Conservation (phyloP, 2,888 invertebrate species). For the Drosophila kokeensis region DNA sequence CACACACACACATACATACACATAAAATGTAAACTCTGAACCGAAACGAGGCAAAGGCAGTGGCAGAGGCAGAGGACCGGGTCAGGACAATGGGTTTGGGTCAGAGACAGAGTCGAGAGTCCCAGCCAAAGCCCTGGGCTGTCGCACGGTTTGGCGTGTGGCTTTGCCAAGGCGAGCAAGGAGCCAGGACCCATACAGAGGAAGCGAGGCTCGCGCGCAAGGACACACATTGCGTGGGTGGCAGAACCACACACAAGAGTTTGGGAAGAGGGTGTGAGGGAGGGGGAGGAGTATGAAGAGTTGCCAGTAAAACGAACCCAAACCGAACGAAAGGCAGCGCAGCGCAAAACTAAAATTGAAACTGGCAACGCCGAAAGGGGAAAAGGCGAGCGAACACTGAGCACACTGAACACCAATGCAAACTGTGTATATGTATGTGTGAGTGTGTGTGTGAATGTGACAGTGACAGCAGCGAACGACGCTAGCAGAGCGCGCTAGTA, state of each 20-base stretch:
- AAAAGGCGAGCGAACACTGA: slow-evolving; percentile 30
- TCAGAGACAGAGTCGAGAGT: slow-evolving; percentile 39
- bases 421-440: slow-evolving; percentile 1
- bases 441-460: slow-evolving; percentile 28
- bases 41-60: slow-evolving; percentile 53
- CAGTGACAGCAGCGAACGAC: slow-evolving; percentile 56
- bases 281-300: slow-evolving; percentile 15
- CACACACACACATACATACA: slow-evolving; percentile 19
- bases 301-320: slow-evolving; percentile 63
- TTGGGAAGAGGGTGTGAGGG: neutral
- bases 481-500: slow-evolving; percentile 56
- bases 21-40: slow-evolving; percentile 53
- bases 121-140: slow-evolving; percentile 58
- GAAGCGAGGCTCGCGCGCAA: slow-evolving; percentile 70
- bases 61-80: slow-evolving; percentile 8
- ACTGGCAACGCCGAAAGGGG: slow-evolving; percentile 67
- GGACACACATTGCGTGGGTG: slow-evolving; percentile 72
- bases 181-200: slow-evolving; percentile 31
- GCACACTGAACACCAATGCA: slow-evolving; percentile 4
- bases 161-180: slow-evolving; percentile 29
- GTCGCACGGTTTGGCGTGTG: slow-evolving; percentile 55
- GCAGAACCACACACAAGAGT: slow-evolving; percentile 20
- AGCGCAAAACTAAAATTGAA: slow-evolving; percentile 73
- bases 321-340: slow-evolving; percentile 56
- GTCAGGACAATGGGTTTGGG: slow-evolving; percentile 38